These are phyloP conservation scores for Heliconius hortense DNA, from an alignment of 2,888 invertebrate species.

Conservation along the genomic window DNA sequence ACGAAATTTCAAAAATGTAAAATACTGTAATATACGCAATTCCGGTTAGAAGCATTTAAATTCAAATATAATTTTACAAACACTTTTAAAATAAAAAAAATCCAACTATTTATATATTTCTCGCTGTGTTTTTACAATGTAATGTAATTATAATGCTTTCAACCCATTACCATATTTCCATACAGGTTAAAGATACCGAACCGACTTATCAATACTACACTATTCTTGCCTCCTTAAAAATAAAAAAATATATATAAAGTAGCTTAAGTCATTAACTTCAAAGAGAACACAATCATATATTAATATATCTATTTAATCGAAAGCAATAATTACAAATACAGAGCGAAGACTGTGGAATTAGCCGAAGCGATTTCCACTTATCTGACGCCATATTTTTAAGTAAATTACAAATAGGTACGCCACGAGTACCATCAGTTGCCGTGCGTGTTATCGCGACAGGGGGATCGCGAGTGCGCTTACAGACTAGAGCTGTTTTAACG, in stretches of 20 bases:
- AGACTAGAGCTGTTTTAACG: slow-evolving; percentile 48
- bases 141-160: not conserved
- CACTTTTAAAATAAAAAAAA: too few relatives aligned
- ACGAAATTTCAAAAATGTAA: too few relatives aligned
- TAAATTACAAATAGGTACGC: slow-evolving; percentile 80
- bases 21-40: too few relatives aligned
- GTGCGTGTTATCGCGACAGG: slow-evolving; percentile 75
- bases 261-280: not conserved
- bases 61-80: too few relatives aligned
- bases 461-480: slow-evolving; percentile 72
- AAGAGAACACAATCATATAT: slow-evolving; percentile 9
- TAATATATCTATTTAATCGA: slow-evolving; percentile 31
- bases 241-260: not conserved
- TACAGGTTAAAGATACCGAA: not conserved
- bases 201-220: not conserved
- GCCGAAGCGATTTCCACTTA: slow-evolving; percentile 63
- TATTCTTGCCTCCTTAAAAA: not conserved
- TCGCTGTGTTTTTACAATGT: not conserved
- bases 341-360: slow-evolving; percentile 47
- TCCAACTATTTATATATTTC: not conserved
- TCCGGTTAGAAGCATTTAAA: too few relatives aligned
- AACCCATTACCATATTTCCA: not conserved
- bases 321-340: slow-evolving; percentile 44
- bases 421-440: slow-evolving; percentile 68
- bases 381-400: slow-evolving; percentile 78